phyloP scores from a whole-genome alignment of 2,113 vertebrate genomes.

The Natator depressus region DNA sequence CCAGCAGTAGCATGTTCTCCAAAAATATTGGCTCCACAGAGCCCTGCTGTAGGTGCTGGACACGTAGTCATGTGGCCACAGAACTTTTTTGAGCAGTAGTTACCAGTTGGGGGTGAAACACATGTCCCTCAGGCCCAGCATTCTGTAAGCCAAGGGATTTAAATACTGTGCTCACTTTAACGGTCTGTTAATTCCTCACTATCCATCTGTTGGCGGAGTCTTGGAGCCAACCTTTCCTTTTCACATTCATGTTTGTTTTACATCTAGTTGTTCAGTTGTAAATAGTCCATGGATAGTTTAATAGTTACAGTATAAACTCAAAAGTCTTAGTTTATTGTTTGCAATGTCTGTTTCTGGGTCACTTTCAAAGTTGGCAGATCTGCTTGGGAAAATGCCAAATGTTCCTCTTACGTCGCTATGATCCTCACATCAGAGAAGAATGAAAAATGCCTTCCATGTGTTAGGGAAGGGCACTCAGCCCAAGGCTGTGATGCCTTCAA shows the following conservation, averaged over 20 bases:
- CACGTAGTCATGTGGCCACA: not conserved
- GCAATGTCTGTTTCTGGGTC: not conserved
- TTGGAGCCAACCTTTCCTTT: not conserved
- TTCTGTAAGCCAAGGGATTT: not conserved
- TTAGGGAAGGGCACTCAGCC: not conserved
- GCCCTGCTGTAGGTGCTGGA: not conserved
- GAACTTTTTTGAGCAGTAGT: not conserved
- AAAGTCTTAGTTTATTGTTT: not conserved
- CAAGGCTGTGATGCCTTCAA: not conserved
- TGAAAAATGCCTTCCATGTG: not conserved
- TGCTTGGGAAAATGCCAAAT: not conserved
- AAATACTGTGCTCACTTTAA: not conserved
- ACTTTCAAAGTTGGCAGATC: not conserved
- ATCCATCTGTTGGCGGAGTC: not conserved
- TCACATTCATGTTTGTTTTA: not conserved
- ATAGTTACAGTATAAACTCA: not conserved
- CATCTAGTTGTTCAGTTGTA: not conserved
- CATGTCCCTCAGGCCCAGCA: not conserved
- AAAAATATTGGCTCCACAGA: not conserved
- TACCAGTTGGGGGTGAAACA: not conserved
- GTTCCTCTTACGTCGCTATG: not conserved
- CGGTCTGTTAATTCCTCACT: not conserved
- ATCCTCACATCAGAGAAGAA: not conserved
- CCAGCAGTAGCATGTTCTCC: not conserved
- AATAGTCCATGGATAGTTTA: not conserved